phyloP scores from a whole-genome alignment of 2,888 invertebrate genomes.

The Tetropium fuscum region DNA sequence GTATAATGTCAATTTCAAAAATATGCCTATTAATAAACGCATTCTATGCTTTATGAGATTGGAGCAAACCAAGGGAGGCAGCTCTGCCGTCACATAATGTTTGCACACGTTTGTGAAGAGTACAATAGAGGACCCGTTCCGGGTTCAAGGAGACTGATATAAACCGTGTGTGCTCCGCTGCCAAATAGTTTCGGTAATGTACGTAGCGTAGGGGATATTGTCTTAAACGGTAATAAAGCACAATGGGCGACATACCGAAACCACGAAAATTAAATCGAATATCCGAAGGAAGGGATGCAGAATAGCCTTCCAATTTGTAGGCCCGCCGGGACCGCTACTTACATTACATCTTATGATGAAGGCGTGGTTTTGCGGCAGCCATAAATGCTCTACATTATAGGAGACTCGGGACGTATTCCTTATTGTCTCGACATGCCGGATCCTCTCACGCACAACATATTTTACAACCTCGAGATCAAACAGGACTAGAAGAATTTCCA shows the following conservation, averaged over 20 bases:
- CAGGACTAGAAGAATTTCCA: constrained; percentile 7
- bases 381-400: constrained; percentile 2
- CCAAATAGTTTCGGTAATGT: constrained; percentile 7
- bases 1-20: too few relatives aligned
- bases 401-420: constrained; percentile 1
- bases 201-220: not conserved
- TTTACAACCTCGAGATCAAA: constrained; percentile 1
- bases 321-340: constrained; percentile 35
- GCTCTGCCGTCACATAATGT: too few relatives aligned
- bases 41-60: too few relatives aligned
- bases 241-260: constrained; percentile 37
- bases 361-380: constrained; percentile 8
- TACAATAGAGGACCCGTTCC: too few relatives aligned
- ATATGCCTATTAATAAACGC: too few relatives aligned
- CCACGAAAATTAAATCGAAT: constrained; percentile 50
- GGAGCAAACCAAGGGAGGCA: too few relatives aligned
- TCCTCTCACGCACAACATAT: not conserved
- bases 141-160: too few relatives aligned
- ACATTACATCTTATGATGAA: constrained; percentile 14
- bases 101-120: too few relatives aligned
- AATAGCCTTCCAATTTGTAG: constrained; percentile 49
- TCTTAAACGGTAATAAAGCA: constrained; percentile 8
- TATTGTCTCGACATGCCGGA: not conserved
- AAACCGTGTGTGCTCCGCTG: not conserved
- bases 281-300: constrained; percentile 41